These are phyloP conservation scores for Donacobius atricapilla DNA, from an alignment of 2,113 vertebrate genomes.

Conservation along the genomic window DNA sequence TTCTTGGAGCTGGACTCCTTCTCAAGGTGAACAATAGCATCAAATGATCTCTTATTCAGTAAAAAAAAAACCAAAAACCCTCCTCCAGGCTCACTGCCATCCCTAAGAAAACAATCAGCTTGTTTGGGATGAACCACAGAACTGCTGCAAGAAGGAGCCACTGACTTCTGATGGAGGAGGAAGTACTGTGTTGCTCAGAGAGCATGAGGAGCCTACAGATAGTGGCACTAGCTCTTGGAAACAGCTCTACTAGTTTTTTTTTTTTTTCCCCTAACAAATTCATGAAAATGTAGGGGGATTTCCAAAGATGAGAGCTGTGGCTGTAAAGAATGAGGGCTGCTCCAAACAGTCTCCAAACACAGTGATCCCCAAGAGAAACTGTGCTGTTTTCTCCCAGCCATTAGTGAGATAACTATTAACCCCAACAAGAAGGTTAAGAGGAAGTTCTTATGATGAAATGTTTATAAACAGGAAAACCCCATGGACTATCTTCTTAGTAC, in stretches of 20 bases:
- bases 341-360: neutral
- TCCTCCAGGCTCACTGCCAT: neutral
- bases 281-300: neutral
- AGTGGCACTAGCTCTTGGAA: conserved; percentile 11
- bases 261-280: neutral
- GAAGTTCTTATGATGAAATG: neutral
- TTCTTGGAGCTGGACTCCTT: neutral
- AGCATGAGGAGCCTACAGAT: neutral
- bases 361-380: neutral
- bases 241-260: neutral
- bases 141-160: neutral
- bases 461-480: conserved; percentile 17
- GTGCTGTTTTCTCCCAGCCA: neutral
- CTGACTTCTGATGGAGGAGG: neutral
- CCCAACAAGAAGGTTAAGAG: neutral
- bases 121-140: neutral
- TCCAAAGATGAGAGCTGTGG: neutral
- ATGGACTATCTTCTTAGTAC: neutral
- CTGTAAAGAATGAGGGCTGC: neutral
- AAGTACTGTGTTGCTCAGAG: neutral
- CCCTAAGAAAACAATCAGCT: neutral
- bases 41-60: neutral
- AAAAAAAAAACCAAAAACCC: neutral
- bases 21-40: neutral
- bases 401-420: neutral